Percentiles rank a stretch among this genome's conserved stretches.
Conservation (phyloP, 2,113 vertebrate genomes). For the Perccottus glenii region DNA sequence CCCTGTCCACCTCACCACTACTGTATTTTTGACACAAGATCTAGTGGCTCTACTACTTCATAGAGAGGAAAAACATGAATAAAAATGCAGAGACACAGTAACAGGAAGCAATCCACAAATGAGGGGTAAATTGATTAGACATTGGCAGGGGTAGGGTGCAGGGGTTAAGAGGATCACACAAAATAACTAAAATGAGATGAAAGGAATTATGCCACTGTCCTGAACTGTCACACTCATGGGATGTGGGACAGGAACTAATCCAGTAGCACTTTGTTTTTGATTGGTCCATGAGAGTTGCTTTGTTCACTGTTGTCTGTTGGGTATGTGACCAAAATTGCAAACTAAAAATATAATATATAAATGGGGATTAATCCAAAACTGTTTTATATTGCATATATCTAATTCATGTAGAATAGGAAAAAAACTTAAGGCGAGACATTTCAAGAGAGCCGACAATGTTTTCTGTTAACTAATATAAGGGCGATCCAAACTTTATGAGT, state of each 20-base stretch:
- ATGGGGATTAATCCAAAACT: too few species aligned
- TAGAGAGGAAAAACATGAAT: slow-evolving; percentile 12
- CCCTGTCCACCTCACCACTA: slow-evolving; percentile 24
- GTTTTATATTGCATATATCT: background rate
- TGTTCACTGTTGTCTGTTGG: background rate
- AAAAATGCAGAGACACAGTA: slow-evolving; percentile 24
- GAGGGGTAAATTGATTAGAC: slow-evolving; percentile 41
- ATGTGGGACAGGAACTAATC: background rate
- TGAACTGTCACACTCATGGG: slow-evolving; percentile 10
- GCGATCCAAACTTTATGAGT: background rate
- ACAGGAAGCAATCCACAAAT: slow-evolving; percentile 23
- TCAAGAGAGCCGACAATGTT: slow-evolving; percentile 3
- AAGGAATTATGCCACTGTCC: slow-evolving; percentile 14
- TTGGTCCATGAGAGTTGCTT: background rate
- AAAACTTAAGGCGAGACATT: slow-evolving; percentile 6
- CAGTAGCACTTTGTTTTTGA: background rate
- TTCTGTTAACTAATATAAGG: background rate
- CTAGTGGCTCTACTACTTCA: slow-evolving; percentile 34
- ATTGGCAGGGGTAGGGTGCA: slow-evolving; percentile 15
- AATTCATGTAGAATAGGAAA: slow-evolving; percentile 5
- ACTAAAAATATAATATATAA: background rate
- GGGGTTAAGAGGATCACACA: slow-evolving; percentile 43
- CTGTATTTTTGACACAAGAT: slow-evolving; percentile 35
- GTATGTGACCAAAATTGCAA: background rate
- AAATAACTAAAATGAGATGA: slow-evolving; percentile 42